Evolutionary conservation across 2,797 vertebrate species (phyloP).

Genomic region (Urophycis tenuis): DNA sequence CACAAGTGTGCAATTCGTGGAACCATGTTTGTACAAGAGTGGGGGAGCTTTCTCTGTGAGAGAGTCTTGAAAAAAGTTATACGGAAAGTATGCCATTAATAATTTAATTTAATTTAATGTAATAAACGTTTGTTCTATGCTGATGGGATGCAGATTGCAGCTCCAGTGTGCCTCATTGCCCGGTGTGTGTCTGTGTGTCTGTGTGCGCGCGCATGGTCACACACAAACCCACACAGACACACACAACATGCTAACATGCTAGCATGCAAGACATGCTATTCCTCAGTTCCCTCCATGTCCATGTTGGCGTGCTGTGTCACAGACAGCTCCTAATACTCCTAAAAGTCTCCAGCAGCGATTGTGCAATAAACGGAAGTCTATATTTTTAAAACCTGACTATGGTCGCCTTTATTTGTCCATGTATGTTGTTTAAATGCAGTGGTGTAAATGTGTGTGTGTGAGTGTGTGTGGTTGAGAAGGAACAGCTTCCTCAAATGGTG

Average conservation of each 20-base stretch:
- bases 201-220: not conserved
- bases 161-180: conserved; percentile 40
- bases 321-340: conserved; percentile 67
- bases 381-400: conserved; percentile 68
- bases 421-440: conserved; percentile 5
- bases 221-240: not conserved
- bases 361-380: conserved; percentile 80
- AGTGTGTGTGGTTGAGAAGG: not conserved
- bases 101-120: conserved; percentile 9
- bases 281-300: conserved; percentile 27
- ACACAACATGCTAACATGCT: no score
- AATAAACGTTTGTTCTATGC: conserved; percentile 22
- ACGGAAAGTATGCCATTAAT: conserved; percentile 36
- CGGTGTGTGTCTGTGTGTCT: conserved; percentile 3
- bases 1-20: not conserved
- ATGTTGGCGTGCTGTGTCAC: conserved; percentile 49
- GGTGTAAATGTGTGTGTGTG: not conserved
- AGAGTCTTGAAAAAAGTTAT: not conserved
- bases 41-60: conserved; percentile 10
- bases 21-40: conserved; percentile 32
- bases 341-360: conserved; percentile 72
- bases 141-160: conserved; percentile 25
- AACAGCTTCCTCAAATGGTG: not conserved
- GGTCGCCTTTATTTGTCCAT: conserved; percentile 30
- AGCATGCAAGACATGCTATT: not conserved